phyloP scores from a whole-genome alignment of 2,797 vertebrate species.

The Micromesistius poutassou region DNA sequence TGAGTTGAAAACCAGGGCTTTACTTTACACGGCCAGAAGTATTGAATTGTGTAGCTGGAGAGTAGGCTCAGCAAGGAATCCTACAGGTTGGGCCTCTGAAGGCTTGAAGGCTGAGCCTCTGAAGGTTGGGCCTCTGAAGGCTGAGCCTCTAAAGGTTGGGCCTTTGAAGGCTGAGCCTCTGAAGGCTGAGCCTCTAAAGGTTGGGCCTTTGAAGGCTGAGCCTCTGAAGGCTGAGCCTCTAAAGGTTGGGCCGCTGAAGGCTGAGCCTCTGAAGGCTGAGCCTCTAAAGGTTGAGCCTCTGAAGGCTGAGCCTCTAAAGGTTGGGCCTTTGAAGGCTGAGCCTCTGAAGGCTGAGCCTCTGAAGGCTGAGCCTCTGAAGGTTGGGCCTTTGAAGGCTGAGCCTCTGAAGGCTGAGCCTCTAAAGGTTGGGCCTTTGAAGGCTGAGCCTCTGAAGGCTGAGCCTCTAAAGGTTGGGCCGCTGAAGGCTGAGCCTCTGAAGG shows the following conservation, averaged over 20 bases:
- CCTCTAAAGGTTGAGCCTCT: neutral
- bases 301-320: no score
- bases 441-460: neutral
- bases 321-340: neutral
- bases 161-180: neutral
- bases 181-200: neutral
- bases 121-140: slow-evolving; percentile 28
- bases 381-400: neutral
- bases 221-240: neutral
- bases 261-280: neutral
- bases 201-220: neutral
- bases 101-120: neutral
- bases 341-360: neutral
- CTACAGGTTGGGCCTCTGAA: neutral
- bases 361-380: slow-evolving; percentile 29
- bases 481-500: neutral
- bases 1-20: neutral
- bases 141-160: no score
- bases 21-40: neutral
- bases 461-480: neutral
- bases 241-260: no score
- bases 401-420: no score
- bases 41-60: neutral
- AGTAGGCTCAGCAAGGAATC: neutral
- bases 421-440: neutral